These are phyloP conservation scores for Bradysia coprophila DNA, from an alignment of 1,140 invertebrate species.

Conservation along the genomic window DNA sequence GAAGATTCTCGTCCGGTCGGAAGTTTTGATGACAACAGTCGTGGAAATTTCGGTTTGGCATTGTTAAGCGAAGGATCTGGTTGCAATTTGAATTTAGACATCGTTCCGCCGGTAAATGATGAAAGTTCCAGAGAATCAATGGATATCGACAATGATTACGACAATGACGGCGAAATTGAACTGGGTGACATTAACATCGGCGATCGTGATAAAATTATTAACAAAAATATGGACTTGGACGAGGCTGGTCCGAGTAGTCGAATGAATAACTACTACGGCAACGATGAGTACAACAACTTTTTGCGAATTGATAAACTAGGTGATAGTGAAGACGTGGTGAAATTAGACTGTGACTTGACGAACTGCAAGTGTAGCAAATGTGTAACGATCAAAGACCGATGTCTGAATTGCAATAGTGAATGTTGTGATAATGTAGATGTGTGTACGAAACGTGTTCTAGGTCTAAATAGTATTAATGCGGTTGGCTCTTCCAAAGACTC, in stretches of 20 bases:
- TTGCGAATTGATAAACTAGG: not conserved
- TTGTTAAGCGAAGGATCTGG: not conserved
- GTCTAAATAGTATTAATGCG: too few relatives aligned
- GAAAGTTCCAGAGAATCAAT: slow-evolving; percentile 5
- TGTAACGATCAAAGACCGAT: not conserved
- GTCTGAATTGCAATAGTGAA: slow-evolving; percentile 1
- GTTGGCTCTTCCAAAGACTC: not conserved
- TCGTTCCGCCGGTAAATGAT: slow-evolving; percentile 2
- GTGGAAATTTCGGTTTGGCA: not conserved
- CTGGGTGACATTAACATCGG: slow-evolving; percentile 2
- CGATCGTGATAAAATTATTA: not conserved
- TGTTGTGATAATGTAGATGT: not conserved
- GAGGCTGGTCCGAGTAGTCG: not conserved
- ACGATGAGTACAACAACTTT: not conserved
- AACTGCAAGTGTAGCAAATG: not conserved
- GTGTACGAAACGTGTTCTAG: not conserved
- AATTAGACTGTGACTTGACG: not conserved
- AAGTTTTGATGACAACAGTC: slow-evolving; percentile 1
- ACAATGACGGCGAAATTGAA: not conserved
- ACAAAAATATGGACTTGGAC: not conserved
- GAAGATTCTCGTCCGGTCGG: not conserved
- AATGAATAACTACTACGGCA: not conserved
- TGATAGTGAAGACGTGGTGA: not conserved
- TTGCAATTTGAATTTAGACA: slow-evolving; percentile 1
- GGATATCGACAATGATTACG: slow-evolving; percentile 3